Evolutionary conservation across 2,888 invertebrate species (phyloP).

Genomic region (Nymphalis urticae): DNA sequence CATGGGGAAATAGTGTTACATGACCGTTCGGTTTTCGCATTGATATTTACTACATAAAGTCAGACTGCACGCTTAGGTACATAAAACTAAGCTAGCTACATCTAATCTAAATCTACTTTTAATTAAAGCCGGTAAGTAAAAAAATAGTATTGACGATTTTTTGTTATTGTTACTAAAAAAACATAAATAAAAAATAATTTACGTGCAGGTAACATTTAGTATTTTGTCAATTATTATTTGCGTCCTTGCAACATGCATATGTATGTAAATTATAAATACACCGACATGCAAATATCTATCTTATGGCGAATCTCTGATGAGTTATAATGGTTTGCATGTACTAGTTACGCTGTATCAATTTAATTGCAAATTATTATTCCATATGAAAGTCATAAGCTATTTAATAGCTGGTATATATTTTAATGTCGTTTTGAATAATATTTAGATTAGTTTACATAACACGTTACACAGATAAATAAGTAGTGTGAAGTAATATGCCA

Average conservation of each 20-base stretch:
- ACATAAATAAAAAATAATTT: no score
- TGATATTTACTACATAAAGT: no score
- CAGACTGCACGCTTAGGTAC: no score
- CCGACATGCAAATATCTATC: background rate
- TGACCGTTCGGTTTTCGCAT: no score
- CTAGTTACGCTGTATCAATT: slow-evolving; percentile 8
- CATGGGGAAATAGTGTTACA: no score
- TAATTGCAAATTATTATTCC: slow-evolving; percentile 4
- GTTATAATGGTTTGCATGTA: background rate
- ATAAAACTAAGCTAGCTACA: no score
- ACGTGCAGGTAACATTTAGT: no score
- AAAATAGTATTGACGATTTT: no score
- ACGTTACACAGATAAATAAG: background rate
- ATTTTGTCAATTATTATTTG: slow-evolving; percentile 3
- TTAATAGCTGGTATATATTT: slow-evolving; percentile 18
- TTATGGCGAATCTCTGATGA: background rate
- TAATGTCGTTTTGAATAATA: slow-evolving; percentile 21
- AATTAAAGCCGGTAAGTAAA: no score
- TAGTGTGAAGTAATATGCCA: background rate
- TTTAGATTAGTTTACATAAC: slow-evolving; percentile 18
- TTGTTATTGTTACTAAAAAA: no score
- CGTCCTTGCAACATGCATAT: background rate
- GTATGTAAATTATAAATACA: background rate
- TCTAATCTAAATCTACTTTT: no score
- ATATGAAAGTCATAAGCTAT: slow-evolving; percentile 6